Percentiles rank a stretch among this genome's conserved stretches.
Evolutionary conservation across 2,113 vertebrate genomes (phyloP).

Genomic region (Leptobrachium leishanense): DNA sequence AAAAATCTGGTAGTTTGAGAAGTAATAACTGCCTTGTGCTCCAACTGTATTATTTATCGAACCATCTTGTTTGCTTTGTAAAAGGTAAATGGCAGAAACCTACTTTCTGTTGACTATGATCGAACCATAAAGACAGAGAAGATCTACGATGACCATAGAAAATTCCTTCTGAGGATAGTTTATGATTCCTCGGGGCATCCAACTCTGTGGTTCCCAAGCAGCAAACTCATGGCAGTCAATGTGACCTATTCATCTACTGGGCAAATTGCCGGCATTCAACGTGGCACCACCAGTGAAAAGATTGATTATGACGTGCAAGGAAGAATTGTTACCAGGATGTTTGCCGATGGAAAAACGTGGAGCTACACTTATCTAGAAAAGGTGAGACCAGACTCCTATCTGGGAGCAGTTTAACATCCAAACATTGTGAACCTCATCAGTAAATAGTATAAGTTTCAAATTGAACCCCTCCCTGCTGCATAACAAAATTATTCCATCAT

Average conservation of each 20-base stretch:
- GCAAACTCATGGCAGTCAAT: conserved; percentile 95
- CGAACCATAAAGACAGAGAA: conserved; percentile 94
- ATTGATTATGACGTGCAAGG: conserved; percentile 91
- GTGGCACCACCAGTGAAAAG: conserved; percentile 87
- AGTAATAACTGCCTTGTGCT: conserved; percentile 54
- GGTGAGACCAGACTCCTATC: conserved; percentile 64
- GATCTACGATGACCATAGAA: conserved; percentile 98
- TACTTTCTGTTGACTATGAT: conserved; percentile 97
- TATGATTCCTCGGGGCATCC: conserved; percentile 92
- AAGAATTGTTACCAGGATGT: conserved; percentile 87
- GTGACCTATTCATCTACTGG: conserved; percentile 90
- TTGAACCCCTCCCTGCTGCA: no score
- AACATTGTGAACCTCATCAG: no score
- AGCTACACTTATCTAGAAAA: conserved; percentile 97
- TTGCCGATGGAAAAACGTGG: conserved; percentile 97
- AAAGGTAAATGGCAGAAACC: conserved; percentile 97
- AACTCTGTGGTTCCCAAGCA: conserved; percentile 94
- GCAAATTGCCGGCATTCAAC: conserved; percentile 90
- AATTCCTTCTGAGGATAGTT: conserved; percentile 93
- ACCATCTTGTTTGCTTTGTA: conserved; percentile 60
- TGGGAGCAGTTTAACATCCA: no score
- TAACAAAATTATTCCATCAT: no score
- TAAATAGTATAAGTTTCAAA: no score
- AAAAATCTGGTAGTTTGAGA: conserved; percentile 52
- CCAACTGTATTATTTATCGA: conserved; percentile 55